Conservation (phyloP, 2,113 vertebrate genomes). For the Ammodramus savannarum region DNA sequence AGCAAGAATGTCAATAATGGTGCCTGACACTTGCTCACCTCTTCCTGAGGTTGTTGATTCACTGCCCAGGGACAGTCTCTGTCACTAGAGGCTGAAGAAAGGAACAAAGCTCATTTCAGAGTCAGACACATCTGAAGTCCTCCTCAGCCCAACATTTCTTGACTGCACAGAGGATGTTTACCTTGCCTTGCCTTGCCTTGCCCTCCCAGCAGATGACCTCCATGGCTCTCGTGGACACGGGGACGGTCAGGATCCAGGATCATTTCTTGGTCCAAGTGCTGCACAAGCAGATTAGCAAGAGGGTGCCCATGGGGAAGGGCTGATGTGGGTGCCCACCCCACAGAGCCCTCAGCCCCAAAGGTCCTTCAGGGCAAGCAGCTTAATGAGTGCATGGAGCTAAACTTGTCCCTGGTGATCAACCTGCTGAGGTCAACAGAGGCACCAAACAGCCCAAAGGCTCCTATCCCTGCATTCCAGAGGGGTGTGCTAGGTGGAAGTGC, state of each 20-base stretch:
- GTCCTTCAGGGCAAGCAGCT: not conserved
- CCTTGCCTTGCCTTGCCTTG: not conserved
- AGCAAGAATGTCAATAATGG: conserved; percentile 67
- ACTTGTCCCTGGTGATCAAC: not conserved
- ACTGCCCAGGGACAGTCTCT: conserved; percentile 72
- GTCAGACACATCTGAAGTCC: conserved; percentile 72
- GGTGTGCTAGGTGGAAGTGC: not conserved
- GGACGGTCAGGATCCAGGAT: not conserved
- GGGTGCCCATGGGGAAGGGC: not conserved
- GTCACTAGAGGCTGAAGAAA: conserved; percentile 80
- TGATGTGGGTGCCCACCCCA: not conserved
- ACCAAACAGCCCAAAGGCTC: not conserved
- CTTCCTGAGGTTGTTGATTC: conserved; percentile 72
- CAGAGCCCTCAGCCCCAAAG: rapidly evolving
- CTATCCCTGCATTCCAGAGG: not conserved
- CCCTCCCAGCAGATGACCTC: not conserved
- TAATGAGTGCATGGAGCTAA: not conserved
- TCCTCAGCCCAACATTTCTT: not conserved
- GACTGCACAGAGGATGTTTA: not conserved
- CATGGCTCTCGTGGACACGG: rapidly evolving
- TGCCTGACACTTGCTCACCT: conserved; percentile 71
- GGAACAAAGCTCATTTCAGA: conserved; percentile 82
- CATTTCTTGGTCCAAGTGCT: not conserved
- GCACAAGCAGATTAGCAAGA: not conserved
- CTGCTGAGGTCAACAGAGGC: not conserved